Evolutionary conservation across 2,797 vertebrate species (phyloP).

Genomic region (Oreochromis mossambicus): DNA sequence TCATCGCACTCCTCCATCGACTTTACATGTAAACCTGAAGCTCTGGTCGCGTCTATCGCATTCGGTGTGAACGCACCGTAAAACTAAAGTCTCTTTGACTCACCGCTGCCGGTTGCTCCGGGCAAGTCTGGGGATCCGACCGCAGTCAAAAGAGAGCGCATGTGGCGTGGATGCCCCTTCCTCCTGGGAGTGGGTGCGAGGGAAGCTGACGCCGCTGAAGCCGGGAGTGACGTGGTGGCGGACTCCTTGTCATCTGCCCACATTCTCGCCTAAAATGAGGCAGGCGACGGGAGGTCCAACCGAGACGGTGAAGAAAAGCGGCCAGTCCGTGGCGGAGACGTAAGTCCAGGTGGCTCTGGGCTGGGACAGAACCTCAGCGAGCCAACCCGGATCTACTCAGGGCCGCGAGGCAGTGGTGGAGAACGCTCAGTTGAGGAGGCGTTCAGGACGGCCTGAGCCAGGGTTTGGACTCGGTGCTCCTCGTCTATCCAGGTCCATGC

Average conservation of each 20-base stretch:
- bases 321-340: not conserved
- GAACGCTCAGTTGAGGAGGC: not conserved
- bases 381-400: not conserved
- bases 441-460: not conserved
- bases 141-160: not conserved
- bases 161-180: rapidly evolving
- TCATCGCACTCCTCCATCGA: no score
- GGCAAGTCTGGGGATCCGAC: not conserved
- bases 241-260: not conserved
- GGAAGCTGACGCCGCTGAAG: not conserved
- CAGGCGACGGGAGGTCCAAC: not conserved
- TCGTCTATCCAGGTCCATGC: not conserved
- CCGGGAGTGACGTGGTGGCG: not conserved
- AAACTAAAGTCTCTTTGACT: not conserved
- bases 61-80: no score
- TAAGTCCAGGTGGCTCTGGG: not conserved
- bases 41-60: no score
- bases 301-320: not conserved
- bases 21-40: no score
- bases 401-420: not conserved
- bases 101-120: not conserved
- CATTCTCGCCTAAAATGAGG: not conserved
- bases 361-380: not conserved
- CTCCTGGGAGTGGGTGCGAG: not conserved
- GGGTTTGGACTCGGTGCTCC: not conserved